Evolutionary conservation across 2,797 vertebrate genomes (phyloP), one percentile per base, ranked within the genome.

Genomic region (Pangasius krempfi): DNA sequence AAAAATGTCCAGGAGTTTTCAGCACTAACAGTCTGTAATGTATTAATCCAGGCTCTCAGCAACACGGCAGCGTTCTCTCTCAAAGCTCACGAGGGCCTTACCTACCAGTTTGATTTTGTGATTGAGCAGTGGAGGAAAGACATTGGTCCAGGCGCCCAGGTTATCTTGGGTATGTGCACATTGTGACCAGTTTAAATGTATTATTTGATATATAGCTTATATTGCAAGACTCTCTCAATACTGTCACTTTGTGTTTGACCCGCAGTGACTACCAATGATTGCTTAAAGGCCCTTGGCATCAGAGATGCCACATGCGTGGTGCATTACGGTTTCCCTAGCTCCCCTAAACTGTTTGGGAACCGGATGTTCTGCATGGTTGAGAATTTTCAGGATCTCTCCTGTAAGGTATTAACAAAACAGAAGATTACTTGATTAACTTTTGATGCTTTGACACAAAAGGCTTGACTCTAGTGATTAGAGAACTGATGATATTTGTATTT

Each of bases 291-390:
- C 44, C 85, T 97, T 87, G 94, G 95, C 86, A 96, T 99, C 91
- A 96, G 94, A 9, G 98, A 99, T 78, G 98, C 98, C 10, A 97
- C 96, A 0, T 96, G 97, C 1, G 95, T 99, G 4, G 91, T 99
- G 88, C 98, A 99, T 91, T 98, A 97, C 87, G 94, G 94, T 92
- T 97, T 98, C 88, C 98, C 98, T 5, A 66, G 92, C 3, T 96
- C 97, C 2, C 96, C 93, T 1, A 96, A 91, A 88, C 68, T 94
- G 12, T 97, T 99, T 33, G 97, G 97, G 87, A 94, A 92, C 2
- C 96, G 97, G 3, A 95, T 99, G 0, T 95, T 94, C 66, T 96
- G 96, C 94, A 96, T 99, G 96, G 94, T 93, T 1, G 93, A 96
- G 72, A 96, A 96, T 92, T 98, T 98, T 93, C 94, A 94, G 70